Conservation (phyloP, 1,140 invertebrate species). For the Maconellicoccus hirsutus region DNA sequence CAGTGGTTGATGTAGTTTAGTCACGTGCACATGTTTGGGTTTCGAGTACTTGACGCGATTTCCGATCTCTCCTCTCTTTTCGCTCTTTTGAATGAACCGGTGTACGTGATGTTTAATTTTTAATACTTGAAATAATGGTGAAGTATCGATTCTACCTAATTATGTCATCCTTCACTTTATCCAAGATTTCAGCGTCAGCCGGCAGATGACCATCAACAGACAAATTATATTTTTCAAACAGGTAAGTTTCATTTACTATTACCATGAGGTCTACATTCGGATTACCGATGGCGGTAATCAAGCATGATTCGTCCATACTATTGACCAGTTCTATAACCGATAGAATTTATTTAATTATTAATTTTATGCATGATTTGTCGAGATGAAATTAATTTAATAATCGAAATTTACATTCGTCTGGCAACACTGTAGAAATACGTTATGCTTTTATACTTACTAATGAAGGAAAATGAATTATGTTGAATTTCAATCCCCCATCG, state of each 20-base stretch:
- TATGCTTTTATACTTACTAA: no score
- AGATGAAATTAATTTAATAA: no score
- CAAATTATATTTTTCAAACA: slow-evolving; percentile 10
- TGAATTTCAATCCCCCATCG: no score
- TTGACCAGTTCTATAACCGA: no score
- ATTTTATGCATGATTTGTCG: no score
- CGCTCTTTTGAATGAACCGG: not conserved
- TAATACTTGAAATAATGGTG: not conserved
- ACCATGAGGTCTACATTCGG: not conserved
- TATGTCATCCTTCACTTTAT: not conserved
- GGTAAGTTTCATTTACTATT: not conserved
- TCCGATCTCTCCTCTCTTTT: not conserved
- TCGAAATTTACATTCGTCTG: no score
- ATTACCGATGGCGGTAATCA: not conserved
- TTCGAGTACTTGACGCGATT: no score
- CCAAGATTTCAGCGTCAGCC: not conserved
- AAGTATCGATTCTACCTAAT: not conserved
- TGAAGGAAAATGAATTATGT: no score
- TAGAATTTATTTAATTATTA: no score
- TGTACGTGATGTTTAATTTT: not conserved
- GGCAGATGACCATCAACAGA: not conserved
- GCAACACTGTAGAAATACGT: no score
- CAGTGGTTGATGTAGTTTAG: not conserved
- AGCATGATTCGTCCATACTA: not conserved
- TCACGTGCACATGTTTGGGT: slow-evolving; percentile 2